Evolutionary conservation across 2,888 invertebrate species (phyloP), one percentile per base, ranked within the genome.

Genomic region (Polyommatus icarus): DNA sequence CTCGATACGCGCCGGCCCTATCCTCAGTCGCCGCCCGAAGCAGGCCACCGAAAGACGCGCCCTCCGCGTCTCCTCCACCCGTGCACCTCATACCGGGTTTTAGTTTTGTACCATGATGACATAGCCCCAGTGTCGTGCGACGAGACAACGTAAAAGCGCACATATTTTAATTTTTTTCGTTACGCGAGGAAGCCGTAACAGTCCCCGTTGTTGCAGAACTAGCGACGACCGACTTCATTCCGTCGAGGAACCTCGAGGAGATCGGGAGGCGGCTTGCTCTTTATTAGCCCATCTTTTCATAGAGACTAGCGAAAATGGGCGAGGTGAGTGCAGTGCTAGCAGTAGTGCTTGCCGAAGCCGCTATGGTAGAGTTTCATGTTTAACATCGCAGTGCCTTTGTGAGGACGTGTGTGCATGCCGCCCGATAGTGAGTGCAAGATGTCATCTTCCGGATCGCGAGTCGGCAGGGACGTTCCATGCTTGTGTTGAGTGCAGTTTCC

Each of bases 1-100:
- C 95, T 95, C 95, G 93, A 95, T 95, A 95, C 94, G 94, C 91
- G 91, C 92, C 92, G 94, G 93, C 92, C 92, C 94, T 91, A 91
- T 90, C 94, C 92, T 91, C 95, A 94, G 94, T 95, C 94, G 94
- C 94, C 93, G 92, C 92, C 91, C 92, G 91, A 90, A 89, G 87
- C 92, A 91, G 91, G 91, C 91, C 91, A 89, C 88, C 87, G 89
- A 90, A 89, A 88, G 92, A 89, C 91, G 92, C 91, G 90, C 90
- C 88, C 86, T 85, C 85, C 88, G 90, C 90, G 91, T 89, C 88
- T 87, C 89, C 87, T 88, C 87, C 91, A 87, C 88, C 90, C 91
- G 91, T 90, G 90, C 89, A 87, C 88, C 84, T 92, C 89, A 92
- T 89, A 92, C 92, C 92, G 93, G 93, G 92, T 92, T 92, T 93